A percentile compares a stretch with the other conserved stretches of the same genome.
These are phyloP conservation scores for Propithecus perrieri DNA, from an alignment of 2,797 vertebrate genomes.

Conservation along the genomic window DNA sequence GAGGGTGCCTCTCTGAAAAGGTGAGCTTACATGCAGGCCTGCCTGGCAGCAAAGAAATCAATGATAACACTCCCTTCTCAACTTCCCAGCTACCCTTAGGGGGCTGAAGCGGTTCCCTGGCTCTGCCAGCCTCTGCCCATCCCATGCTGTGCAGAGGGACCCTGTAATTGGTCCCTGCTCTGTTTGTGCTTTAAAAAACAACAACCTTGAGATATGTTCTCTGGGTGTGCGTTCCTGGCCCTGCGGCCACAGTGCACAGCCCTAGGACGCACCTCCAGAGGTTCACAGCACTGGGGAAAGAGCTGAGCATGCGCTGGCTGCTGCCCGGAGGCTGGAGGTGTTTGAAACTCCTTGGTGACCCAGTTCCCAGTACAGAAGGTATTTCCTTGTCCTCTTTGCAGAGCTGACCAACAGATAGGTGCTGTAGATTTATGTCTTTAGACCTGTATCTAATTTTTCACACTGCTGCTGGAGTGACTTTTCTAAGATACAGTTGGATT, in stretches of 20 bases:
- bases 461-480: background rate
- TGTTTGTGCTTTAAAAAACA: background rate
- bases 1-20: background rate
- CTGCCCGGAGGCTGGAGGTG: background rate
- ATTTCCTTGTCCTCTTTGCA: background rate
- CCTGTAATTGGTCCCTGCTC: slow-evolving; percentile 31
- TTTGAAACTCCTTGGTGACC: background rate
- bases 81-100: background rate
- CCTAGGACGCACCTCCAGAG: background rate
- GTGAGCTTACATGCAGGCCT: background rate
- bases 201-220: background rate
- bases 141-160: background rate
- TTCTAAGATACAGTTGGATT: background rate
- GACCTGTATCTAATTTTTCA: background rate
- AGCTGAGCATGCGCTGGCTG: fast-evolving
- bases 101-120: background rate
- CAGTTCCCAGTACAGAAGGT: fast-evolving
- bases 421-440: background rate
- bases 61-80: background rate
- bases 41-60: background rate
- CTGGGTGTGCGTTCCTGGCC: background rate
- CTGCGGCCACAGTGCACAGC: background rate
- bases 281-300: background rate
- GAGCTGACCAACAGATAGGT: background rate
- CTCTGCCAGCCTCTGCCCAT: background rate